A percentile compares a stretch with the other conserved stretches of the same genome.
Conservation (phyloP, 2,113 vertebrate species). For the Sylvia atricapilla region DNA sequence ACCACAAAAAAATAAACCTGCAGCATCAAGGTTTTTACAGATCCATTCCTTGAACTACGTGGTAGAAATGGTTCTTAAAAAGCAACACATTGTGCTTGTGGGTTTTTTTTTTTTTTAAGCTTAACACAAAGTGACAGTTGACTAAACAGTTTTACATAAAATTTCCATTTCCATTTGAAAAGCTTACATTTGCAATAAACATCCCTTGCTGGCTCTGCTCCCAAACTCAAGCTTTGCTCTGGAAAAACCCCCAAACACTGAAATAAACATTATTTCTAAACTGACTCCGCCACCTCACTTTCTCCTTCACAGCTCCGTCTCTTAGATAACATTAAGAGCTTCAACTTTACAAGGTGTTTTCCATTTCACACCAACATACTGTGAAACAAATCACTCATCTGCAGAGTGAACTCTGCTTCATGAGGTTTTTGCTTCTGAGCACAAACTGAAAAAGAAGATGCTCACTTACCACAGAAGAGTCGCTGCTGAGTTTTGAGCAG, state of each 20-base stretch:
- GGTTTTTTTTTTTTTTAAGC: neutral
- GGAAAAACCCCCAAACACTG: neutral
- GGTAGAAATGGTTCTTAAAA: neutral
- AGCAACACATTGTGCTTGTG: neutral
- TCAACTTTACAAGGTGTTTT: slow-evolving; percentile 20
- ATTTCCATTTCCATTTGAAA: slow-evolving; percentile 38
- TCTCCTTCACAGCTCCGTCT: neutral
- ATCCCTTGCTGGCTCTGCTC: neutral
- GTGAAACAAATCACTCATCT: neutral
- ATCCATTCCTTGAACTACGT: neutral
- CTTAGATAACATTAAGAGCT: neutral
- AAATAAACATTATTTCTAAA: slow-evolving; percentile 31
- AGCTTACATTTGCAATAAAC: slow-evolving; percentile 6
- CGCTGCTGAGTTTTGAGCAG: neutral
- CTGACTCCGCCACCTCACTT: neutral
- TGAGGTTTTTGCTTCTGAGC: neutral
- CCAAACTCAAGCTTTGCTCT: neutral
- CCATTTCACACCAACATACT: neutral
- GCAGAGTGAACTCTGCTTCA: neutral
- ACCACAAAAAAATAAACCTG: neutral
- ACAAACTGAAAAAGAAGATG: neutral
- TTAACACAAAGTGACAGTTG: neutral
- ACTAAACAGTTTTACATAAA: slow-evolving; percentile 13
- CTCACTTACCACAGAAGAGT: neutral
- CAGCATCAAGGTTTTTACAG: neutral